Evolutionary conservation across 2,797 vertebrate species (phyloP), one percentile per base, ranked within the genome.

Genomic region (Platyrinchus mystaceus): DNA sequence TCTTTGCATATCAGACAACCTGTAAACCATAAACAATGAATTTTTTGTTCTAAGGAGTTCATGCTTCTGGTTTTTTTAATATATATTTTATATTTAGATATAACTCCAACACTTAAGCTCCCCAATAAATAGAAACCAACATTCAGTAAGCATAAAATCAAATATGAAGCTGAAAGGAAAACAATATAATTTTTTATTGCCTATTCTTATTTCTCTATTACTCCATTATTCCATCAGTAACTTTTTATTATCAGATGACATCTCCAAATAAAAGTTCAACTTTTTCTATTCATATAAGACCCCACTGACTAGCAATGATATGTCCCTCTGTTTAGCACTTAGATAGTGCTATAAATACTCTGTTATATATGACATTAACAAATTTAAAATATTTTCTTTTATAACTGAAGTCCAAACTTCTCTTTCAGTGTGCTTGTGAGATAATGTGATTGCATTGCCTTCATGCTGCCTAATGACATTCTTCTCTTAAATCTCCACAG

Each of bases 271-370:
- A 62, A 73, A 69, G 10, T 36, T 73, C 50, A 78, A 49, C 41
- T 59, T 83, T 36, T 86, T 44, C 49, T 19, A 74, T 22, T 63
- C 76, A 43, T 78, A 52, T 88, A 79, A 83, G 95, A 58, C 18
- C 30, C 21, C 22, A 24, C 24, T 75, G 44, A 28, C 63, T 56
- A 59, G 58, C 23, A 83, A n/a, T 52, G 28, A 52, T 84, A 91
- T 70, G 87, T 95, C 73, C 37, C 37, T 52, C 46, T 49, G 32
- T 68, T 87, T 84, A 81, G 73, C 87, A 37, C 91, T 94, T 92
- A 69, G 64, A 93, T 68, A 76, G 89, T 26, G 68, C 32, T 58
- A 87, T 85, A 81, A 81, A 87, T 76, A 84, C 73, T 81, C 37
- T 64, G 18, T 46, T 80, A 77, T 39, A n/a, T 59, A 47, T 49